These are phyloP conservation scores for Morelia viridis DNA, from an alignment of 2,797 vertebrate genomes.

Conservation along the genomic window DNA sequence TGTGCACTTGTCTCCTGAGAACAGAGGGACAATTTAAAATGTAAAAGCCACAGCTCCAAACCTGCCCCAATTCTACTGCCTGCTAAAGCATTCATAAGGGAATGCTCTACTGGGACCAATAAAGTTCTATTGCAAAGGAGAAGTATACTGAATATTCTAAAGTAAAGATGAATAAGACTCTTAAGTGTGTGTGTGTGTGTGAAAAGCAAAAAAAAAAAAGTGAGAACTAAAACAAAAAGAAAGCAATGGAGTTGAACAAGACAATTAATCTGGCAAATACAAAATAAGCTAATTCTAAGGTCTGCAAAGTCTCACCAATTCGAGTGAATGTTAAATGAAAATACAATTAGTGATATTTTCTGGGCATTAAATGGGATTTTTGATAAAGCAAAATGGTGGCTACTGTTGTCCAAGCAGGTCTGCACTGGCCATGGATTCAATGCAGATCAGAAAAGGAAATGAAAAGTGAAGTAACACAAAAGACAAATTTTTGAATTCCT, in stretches of 20 bases:
- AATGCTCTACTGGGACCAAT: constrained; percentile 36
- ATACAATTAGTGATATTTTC: neutral
- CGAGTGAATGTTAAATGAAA: neutral
- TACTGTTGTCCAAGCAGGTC: neutral
- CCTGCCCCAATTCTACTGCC: constrained; percentile 7
- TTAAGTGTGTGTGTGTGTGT: neutral
- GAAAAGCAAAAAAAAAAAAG: neutral
- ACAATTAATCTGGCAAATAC: neutral
- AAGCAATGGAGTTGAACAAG: neutral
- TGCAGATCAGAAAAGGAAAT: neutral
- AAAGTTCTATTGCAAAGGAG: constrained; percentile 14
- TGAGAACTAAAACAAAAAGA: neutral
- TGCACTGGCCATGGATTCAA: neutral
- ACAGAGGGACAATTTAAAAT: constrained; percentile 36
- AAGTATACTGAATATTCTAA: constrained; percentile 18
- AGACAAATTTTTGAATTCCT: neutral
- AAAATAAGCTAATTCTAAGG: neutral
- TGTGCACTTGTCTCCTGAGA: constrained; percentile 34
- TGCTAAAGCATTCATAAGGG: constrained; percentile 14
- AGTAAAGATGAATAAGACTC: neutral
- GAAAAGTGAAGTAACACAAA: constrained; percentile 5
- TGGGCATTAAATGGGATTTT: neutral
- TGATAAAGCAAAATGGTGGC: neutral
- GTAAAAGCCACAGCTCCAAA: constrained; percentile 32
- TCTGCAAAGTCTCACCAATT: neutral